phyloP scores from a whole-genome alignment of 2,888 invertebrate species.

The Notodonta ziczac region DNA sequence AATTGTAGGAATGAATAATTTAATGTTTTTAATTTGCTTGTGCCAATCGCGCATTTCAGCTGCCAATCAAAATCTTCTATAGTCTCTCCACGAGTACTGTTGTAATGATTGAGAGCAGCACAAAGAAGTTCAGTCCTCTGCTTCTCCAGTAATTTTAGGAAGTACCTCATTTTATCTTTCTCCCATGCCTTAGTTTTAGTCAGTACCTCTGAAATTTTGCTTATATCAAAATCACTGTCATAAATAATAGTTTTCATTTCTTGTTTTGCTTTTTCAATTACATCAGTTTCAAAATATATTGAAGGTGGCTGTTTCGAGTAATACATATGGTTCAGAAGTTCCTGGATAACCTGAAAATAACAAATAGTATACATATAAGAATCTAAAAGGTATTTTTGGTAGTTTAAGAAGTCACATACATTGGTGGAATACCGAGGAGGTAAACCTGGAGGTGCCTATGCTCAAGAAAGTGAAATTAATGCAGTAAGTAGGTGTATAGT shows the following conservation, averaged over 20 bases:
- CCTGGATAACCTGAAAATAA: slow-evolving; percentile 46
- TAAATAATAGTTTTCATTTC: slow-evolving; percentile 49
- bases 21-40: slow-evolving; percentile 62
- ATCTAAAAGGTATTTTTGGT: no score
- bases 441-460: no score
- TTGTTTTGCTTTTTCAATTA: slow-evolving; percentile 41
- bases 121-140: slow-evolving; percentile 50
- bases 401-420: no score
- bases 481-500: no score
- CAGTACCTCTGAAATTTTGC: slow-evolving; percentile 38
- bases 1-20: slow-evolving; percentile 63
- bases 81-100: slow-evolving; percentile 55
- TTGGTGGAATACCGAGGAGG: no score
- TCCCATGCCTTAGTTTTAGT: slow-evolving; percentile 39
- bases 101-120: slow-evolving; percentile 49
- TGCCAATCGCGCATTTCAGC: slow-evolving; percentile 63
- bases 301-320: slow-evolving; percentile 15
- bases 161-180: slow-evolving; percentile 41
- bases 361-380: not conserved
- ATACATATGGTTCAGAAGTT: slow-evolving; percentile 49
- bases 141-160: slow-evolving; percentile 42
- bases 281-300: slow-evolving; percentile 22
- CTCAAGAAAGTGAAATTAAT: no score
- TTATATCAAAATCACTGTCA: slow-evolving; percentile 45
- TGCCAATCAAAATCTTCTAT: slow-evolving; percentile 60